phyloP scores from a whole-genome alignment of 64 coral and sea anemone genomes.

The Montipora cactus region DNA sequence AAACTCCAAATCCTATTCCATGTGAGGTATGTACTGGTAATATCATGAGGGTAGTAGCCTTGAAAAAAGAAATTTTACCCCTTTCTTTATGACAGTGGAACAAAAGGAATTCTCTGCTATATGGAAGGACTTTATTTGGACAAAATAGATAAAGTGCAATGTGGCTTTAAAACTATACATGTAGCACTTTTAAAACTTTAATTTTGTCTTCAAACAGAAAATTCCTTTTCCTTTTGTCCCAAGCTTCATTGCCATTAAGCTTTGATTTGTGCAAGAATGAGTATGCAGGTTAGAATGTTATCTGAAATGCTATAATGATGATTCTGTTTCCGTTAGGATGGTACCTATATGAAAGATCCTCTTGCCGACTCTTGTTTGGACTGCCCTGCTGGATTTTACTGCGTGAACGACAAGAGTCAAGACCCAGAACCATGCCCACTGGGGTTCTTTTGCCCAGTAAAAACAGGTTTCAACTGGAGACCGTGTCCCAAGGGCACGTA shows the following conservation, averaged over 20 bases:
- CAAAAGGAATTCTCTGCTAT: no score
- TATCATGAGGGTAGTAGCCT: background rate
- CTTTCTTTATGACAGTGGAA: background rate
- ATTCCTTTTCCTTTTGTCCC: background rate
- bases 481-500: slow-evolving; percentile 91
- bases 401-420: slow-evolving; percentile 96
- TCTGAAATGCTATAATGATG: no score
- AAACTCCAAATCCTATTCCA: slow-evolving; percentile 88
- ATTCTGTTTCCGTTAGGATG: slow-evolving; percentile 71
- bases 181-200: no score
- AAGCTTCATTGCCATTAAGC: background rate
- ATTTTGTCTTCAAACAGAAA: no score
- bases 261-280: background rate
- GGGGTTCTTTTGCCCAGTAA: slow-evolving; percentile 86
- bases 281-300: no score
- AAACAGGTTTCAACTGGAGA: slow-evolving; percentile 94
- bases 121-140: no score
- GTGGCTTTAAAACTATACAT: no score
- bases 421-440: slow-evolving; percentile 88
- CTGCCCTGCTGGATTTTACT: slow-evolving; percentile 94
- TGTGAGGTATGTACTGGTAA: slow-evolving; percentile 75
- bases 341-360: slow-evolving; percentile 92
- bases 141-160: background rate
- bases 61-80: background rate
- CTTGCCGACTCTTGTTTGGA: slow-evolving; percentile 83